Conservation (phyloP, 1,140 invertebrate species). For the Wiebesia pumilae region DNA sequence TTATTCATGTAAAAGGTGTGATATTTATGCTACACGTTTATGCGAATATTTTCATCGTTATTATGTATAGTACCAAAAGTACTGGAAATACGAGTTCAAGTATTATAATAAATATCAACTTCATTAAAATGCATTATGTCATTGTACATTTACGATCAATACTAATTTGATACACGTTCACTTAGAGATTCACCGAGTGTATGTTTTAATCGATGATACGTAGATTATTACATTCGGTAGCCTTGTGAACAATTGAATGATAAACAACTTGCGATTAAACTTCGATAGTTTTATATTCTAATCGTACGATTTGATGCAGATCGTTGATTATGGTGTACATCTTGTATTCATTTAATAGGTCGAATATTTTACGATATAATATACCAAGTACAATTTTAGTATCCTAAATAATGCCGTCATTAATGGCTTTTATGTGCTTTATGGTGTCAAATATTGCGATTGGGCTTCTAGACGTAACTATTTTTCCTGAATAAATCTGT, state of each 20-base stretch:
- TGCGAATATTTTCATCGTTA: background rate
- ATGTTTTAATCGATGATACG: background rate
- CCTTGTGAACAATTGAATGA: constrained; percentile 10
- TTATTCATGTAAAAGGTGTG: background rate
- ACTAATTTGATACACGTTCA: background rate
- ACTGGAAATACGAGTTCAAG: background rate
- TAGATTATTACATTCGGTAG: background rate
- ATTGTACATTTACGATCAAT: constrained; percentile 10
- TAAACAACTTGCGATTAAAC: constrained; percentile 14
- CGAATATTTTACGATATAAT: background rate
- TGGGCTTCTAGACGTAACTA: too few species aligned
- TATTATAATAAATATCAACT: background rate
- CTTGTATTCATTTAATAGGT: background rate
- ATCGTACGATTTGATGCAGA: background rate
- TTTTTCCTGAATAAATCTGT: too few species aligned
- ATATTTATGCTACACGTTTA: background rate
- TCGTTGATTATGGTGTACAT: background rate
- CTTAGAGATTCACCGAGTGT: background rate
- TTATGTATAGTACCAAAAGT: background rate
- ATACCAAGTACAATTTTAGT: background rate
- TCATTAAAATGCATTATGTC: background rate
- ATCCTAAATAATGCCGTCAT: background rate
- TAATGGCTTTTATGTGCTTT: background rate
- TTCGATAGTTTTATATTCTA: background rate
- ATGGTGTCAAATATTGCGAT: too few species aligned